These are phyloP conservation scores for Drosophila silvestris DNA, from an alignment of 2,888 invertebrate genomes.

Conservation along the genomic window DNA sequence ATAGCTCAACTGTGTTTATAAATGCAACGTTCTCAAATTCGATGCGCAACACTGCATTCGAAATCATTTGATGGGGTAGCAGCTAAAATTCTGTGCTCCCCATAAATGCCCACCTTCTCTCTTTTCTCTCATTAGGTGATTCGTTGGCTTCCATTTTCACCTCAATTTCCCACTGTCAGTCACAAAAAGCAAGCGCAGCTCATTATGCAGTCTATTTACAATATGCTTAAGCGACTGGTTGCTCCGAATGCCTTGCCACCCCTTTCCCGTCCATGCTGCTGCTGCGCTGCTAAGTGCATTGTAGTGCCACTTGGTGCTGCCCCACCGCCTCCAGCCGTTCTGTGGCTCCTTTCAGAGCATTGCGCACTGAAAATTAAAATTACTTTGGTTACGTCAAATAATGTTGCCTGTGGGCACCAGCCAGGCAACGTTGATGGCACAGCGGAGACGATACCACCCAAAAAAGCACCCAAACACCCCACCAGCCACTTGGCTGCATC, in stretches of 20 bases:
- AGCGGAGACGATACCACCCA: constrained; percentile 15
- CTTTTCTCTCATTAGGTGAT: constrained; percentile 1
- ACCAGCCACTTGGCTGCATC: constrained; percentile 22
- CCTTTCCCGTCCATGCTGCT: neutral
- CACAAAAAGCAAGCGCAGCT: constrained; percentile 71
- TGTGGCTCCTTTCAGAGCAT: constrained; percentile 49
- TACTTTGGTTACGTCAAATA: constrained; percentile 79
- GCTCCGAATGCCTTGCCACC: constrained; percentile 2
- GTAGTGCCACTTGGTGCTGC: constrained; percentile 70
- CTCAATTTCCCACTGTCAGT: constrained; percentile 72
- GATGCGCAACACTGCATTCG: constrained; percentile 12
- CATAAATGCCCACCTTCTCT: neutral
- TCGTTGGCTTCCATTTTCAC: constrained; percentile 43
- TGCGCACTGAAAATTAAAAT: constrained; percentile 74
- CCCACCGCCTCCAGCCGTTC: constrained; percentile 7
- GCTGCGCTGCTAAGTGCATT: constrained; percentile 61
- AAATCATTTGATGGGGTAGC: constrained; percentile 22
- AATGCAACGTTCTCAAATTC: constrained; percentile 3
- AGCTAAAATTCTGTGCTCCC: constrained; percentile 17
- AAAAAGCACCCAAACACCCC: neutral
- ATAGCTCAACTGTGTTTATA: neutral
- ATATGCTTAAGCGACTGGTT: constrained; percentile 73
- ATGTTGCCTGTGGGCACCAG: constrained; percentile 73
- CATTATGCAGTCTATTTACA: constrained; percentile 80
- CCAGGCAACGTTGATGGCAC: constrained; percentile 49